Evolutionary conservation across 2,113 vertebrate genomes (phyloP).

Genomic region (Neogale vison): DNA sequence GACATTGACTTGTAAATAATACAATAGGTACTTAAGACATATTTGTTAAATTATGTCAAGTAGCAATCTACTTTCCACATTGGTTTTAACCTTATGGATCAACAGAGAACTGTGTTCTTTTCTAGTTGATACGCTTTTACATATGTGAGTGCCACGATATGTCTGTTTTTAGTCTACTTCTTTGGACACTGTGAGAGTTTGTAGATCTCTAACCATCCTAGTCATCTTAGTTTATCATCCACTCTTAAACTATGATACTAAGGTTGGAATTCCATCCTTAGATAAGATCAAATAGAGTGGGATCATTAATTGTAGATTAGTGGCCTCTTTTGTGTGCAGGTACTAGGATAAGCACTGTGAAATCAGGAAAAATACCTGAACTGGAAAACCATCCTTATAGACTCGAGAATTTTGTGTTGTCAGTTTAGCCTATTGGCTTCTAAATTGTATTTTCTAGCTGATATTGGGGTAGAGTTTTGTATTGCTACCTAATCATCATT

Average conservation of each 20-base stretch:
- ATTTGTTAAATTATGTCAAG: conserved; percentile 31
- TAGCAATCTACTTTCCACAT: neutral
- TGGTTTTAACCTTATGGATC: conserved; percentile 30
- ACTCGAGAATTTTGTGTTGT: conserved; percentile 25
- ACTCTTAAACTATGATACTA: conserved; percentile 25
- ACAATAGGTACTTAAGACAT: neutral
- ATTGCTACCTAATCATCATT: neutral
- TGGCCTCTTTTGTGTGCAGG: conserved; percentile 18
- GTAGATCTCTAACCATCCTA: conserved; percentile 5
- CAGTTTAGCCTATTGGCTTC: conserved; percentile 29
- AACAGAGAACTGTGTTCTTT: conserved; percentile 14
- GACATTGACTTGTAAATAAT: conserved; percentile 6
- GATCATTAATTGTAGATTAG: neutral
- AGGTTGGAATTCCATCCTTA: neutral
- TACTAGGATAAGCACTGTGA: neutral
- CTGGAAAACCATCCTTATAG: neutral
- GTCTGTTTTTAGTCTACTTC: neutral
- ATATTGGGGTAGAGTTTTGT: neutral
- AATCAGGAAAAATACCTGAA: conserved; percentile 44
- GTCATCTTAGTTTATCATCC: conserved; percentile 9
- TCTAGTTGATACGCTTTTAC: neutral
- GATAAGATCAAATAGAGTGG: conserved; percentile 7
- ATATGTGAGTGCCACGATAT: neutral
- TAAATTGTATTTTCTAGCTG: conserved; percentile 49
- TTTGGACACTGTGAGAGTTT: conserved; percentile 4